These are phyloP conservation scores for Lagocephalus sceleratus DNA, from an alignment of 2,797 vertebrate genomes.

Conservation along the genomic window DNA sequence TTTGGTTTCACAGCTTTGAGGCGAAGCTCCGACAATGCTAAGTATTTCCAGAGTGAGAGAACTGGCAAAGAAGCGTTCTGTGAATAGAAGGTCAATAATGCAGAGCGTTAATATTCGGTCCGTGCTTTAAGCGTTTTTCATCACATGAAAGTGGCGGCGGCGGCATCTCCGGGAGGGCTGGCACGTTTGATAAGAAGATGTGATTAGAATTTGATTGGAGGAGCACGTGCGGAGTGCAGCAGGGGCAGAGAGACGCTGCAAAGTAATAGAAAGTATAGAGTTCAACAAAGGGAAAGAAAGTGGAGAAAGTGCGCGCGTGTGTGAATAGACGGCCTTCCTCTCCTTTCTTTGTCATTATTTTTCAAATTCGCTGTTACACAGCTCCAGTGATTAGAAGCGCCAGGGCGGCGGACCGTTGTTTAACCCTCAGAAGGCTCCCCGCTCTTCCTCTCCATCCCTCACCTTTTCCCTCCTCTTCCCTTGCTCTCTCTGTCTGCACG, in stretches of 20 bases:
- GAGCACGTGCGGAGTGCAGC: slow-evolving; percentile 21
- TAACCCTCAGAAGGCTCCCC: slow-evolving; percentile 6
- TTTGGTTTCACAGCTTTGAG: slow-evolving; percentile 10
- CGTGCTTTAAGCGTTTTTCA: slow-evolving; percentile 60
- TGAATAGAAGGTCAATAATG: slow-evolving; percentile 61
- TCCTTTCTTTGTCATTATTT: slow-evolving; percentile 11
- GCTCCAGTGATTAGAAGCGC: slow-evolving; percentile 27
- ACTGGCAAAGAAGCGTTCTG: slow-evolving; percentile 48
- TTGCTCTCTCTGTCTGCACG: slow-evolving; percentile 18
- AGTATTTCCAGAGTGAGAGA: slow-evolving; percentile 28
- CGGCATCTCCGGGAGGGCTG: slow-evolving; percentile 47
- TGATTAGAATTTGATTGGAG: slow-evolving; percentile 63
- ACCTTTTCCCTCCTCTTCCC: slow-evolving; percentile 11
- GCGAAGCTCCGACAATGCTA: slow-evolving; percentile 18
- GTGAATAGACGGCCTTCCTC: background rate
- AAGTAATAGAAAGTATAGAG: slow-evolving; percentile 3
- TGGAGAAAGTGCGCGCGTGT: background rate
- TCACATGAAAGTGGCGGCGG: slow-evolving; percentile 56
- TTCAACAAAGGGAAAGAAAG: slow-evolving; percentile 15
- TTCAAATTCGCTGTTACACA: slow-evolving; percentile 18
- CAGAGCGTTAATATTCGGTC: slow-evolving; percentile 61
- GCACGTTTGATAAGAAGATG: slow-evolving; percentile 68
- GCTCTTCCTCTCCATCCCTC: slow-evolving; percentile 6
- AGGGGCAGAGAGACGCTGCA: slow-evolving; percentile 25
- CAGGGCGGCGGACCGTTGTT: background rate